These are phyloP conservation scores for Drosophila pseudotakahashii DNA, from an alignment of 2,888 invertebrate species.

Conservation along the genomic window DNA sequence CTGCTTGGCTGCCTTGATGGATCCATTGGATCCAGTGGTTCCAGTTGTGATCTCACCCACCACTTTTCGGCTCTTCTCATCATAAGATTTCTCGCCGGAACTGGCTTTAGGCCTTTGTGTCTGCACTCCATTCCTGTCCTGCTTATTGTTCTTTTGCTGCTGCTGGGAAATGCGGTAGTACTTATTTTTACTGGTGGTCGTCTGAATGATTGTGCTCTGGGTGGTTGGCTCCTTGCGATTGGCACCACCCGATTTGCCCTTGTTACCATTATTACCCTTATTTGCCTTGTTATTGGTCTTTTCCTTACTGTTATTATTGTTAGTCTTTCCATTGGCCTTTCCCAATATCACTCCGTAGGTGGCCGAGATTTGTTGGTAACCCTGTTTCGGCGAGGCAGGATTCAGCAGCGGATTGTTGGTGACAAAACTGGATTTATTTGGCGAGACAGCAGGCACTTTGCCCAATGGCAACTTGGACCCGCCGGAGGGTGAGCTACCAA, in stretches of 20 bases:
- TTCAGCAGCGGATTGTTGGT: conserved; percentile 69
- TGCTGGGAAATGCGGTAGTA: conserved; percentile 82
- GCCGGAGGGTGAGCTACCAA: conserved; percentile 64
- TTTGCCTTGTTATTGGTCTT: conserved; percentile 42
- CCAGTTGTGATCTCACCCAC: conserved; percentile 67
- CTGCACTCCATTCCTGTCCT: conserved; percentile 59
- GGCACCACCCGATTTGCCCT: conserved; percentile 48
- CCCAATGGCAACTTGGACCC: conserved; percentile 64
- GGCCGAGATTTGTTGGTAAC: conserved; percentile 81
- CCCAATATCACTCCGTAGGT: conserved; percentile 80
- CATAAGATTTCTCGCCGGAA: conserved; percentile 70
- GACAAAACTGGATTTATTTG: conserved; percentile 75
- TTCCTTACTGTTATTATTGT: conserved; percentile 45
- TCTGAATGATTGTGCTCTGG: conserved; percentile 57
- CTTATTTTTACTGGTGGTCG: conserved; percentile 76
- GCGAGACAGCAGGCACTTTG: conserved; percentile 51
- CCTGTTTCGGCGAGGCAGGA: conserved; percentile 65
- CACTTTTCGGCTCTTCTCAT: conserved; percentile 75
- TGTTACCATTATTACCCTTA: conserved; percentile 47
- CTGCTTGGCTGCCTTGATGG: conserved; percentile 83
- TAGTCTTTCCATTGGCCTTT: conserved; percentile 60
- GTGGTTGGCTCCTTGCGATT: conserved; percentile 58
- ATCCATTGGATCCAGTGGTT: conserved; percentile 41
- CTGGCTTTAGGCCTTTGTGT: conserved; percentile 61
- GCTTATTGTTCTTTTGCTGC: conserved; percentile 58